phyloP scores from a whole-genome alignment of 2,797 vertebrate species.

The Pseudomugil tenellus region DNA sequence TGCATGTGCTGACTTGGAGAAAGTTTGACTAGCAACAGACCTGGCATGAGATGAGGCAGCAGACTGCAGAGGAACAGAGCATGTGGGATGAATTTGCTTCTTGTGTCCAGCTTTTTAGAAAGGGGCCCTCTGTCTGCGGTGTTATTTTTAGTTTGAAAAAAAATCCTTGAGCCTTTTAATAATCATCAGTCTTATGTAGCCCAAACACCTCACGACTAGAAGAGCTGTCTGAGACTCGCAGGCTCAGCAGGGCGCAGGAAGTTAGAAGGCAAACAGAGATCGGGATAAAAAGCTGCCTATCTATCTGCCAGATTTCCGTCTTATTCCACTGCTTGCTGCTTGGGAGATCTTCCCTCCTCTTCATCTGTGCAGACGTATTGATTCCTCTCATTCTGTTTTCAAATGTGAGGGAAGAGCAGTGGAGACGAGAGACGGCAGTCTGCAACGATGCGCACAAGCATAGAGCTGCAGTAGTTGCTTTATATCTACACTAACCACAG shows the following conservation, averaged over 20 bases:
- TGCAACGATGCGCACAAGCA: conserved; percentile 63
- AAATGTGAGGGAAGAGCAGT: conserved; percentile 77
- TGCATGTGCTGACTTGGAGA: conserved; percentile 56
- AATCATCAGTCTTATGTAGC: conserved; percentile 71
- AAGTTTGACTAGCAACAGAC: conserved; percentile 68
- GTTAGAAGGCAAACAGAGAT: conserved; percentile 39
- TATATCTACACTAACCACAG: conserved; percentile 73
- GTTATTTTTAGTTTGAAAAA: conserved; percentile 77
- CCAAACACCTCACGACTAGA: conserved; percentile 65
- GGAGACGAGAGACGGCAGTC: conserved; percentile 83
- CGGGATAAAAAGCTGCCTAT: conserved; percentile 53
- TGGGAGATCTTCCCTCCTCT: conserved; percentile 22
- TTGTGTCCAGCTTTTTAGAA: conserved; percentile 60
- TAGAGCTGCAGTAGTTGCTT: conserved; percentile 75
- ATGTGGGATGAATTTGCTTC: conserved; percentile 68
- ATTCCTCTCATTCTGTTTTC: conserved; percentile 62
- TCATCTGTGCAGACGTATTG: conserved; percentile 65
- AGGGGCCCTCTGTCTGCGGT: conserved; percentile 62
- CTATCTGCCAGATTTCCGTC: conserved; percentile 54
- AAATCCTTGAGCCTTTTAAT: conserved; percentile 73
- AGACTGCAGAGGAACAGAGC: conserved; percentile 56
- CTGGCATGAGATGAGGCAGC: conserved; percentile 62
- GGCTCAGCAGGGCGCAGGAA: conserved; percentile 61
- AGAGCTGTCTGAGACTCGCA: conserved; percentile 64
- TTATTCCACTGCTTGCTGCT: conserved; percentile 53